Evolutionary conservation across 2,888 invertebrate species (phyloP), one percentile per base, ranked within the genome.

Genomic region (Cepaea hortensis): DNA sequence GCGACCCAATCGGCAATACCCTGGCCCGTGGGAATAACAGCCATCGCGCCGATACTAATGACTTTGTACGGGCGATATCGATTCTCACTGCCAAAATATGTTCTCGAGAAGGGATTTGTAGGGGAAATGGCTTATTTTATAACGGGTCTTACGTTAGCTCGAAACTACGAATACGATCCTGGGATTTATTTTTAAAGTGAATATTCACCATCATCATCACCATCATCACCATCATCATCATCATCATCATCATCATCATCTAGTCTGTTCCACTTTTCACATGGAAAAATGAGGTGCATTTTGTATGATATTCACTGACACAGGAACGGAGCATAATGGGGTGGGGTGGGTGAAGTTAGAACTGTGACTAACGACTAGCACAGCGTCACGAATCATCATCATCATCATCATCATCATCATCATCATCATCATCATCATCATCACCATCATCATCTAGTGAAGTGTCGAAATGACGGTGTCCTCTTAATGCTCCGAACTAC

Each of bases 1-100:
- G 46, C 55, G 76, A 76, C 84, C 84, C 73, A 84, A 84, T 84
- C 84, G 76, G 76, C n/a, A 76, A 75, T 65, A 75, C 76, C 55
- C 76, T 46, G 65, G 65, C 84, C 76, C 75, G 13, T 13, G 84
- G 50, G 84, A 76, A 55, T 15, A 20, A 18, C 61, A 18, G 35
- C 50, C 46, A 76, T 76, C 76, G 13, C 76, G 46, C 35, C 18
- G n/a, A 20, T 50, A 23, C 76, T 76, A 20, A 46, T n/a, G 75
- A 84, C 76, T 55, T 55, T 55, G n/a, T 5, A 6, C 7, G 55
- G 82, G 11, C 73, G 20, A 72, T 82, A 82, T 82, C 73, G 82
- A 81, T 81, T 70, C 46, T n/a, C 20, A 5, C 3, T 62, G 23
- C 13, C 61, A 15, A 62, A 62, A 62, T 46, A 18, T 62, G 23